Base-by-base conservation (phyloP, 2,113 vertebrate genomes). In the Corythaixoides concolor region DNA sequence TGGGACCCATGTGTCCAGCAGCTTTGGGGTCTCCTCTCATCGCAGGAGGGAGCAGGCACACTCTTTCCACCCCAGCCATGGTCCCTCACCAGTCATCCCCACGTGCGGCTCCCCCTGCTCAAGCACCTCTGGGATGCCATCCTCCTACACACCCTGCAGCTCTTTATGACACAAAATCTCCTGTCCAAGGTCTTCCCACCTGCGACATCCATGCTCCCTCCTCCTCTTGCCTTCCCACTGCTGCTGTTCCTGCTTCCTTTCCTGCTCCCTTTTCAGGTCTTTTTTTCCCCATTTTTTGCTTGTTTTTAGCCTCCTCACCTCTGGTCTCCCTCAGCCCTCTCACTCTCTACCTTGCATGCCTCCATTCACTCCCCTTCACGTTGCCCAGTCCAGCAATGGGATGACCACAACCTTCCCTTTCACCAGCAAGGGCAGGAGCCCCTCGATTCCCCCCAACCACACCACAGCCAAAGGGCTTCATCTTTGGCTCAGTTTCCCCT, bases 391-490 rank as follows among this genome's bases (percentile, higher is more conserved):
- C 64, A 63, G 47, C 26, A 64, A 28, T 21, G n/a, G 18, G 23
- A 91, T 12, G 16, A 85, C 5, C 13, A 89, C n/a, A 55, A 32
- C 8, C 33, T 52, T 39, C n/a, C 52, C 33, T 6, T 15, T 64
- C 39, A 30, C 60, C 24, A 79, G 16, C 7, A 45, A 45, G 27
- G 12, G 24, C 55, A 91, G 30, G 20, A 28, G 17, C 21, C 32
- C 52, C n/a, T 55, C 1, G 2, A 60, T 30, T 23, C 9, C 24
- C 7, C 18, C 14, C 0, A 0, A 3, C 21, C 19, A 27, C 68
- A 37, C 45, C 1, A 2, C 43, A 88, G 11, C 33, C 41, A 39
- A 80, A 72, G n/a, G 84, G 49, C 20, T 95, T 66, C 17, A 30
- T 6, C 66, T 32, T 30, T 35, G 52, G 4, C 39, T 56, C 22